phyloP scores from a whole-genome alignment of 2,888 invertebrate species.

The Drosophila subquinaria region DNA sequence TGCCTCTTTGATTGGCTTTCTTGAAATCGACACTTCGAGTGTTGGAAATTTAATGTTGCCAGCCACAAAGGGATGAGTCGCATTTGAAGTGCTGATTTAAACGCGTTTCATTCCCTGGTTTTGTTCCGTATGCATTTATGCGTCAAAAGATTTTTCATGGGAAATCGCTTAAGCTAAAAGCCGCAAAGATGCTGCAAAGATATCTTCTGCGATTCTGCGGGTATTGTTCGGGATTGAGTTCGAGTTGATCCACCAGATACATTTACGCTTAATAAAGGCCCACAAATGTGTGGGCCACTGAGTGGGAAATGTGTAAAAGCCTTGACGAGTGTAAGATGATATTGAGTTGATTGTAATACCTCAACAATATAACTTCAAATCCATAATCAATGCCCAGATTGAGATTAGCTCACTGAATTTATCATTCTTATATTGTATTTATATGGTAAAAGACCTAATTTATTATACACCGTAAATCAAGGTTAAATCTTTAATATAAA shows the following conservation, averaged over 20 bases:
- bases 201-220: constrained; percentile 43
- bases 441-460: constrained; percentile 34
- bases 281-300: constrained; percentile 31
- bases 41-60: constrained; percentile 59
- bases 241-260: neutral
- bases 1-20: constrained; percentile 60
- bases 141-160: constrained; percentile 56
- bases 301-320: constrained; percentile 28
- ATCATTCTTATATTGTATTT: constrained; percentile 6
- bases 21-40: constrained; percentile 68
- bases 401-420: constrained; percentile 51
- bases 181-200: constrained; percentile 35
- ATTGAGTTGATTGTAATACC: constrained; percentile 19
- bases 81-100: constrained; percentile 41
- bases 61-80: constrained; percentile 18
- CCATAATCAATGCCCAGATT: constrained; percentile 35
- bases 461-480: constrained; percentile 20
- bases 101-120: constrained; percentile 30
- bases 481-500: constrained; percentile 9
- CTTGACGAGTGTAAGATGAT: constrained; percentile 46
- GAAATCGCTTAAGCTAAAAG: constrained; percentile 59
- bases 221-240: constrained; percentile 20
- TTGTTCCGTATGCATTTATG: constrained; percentile 56
- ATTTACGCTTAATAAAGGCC: constrained; percentile 15
- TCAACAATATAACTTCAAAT: constrained; percentile 20